Evolutionary conservation across 2,888 invertebrate genomes (phyloP).

Genomic region (Tenodera sinensis): DNA sequence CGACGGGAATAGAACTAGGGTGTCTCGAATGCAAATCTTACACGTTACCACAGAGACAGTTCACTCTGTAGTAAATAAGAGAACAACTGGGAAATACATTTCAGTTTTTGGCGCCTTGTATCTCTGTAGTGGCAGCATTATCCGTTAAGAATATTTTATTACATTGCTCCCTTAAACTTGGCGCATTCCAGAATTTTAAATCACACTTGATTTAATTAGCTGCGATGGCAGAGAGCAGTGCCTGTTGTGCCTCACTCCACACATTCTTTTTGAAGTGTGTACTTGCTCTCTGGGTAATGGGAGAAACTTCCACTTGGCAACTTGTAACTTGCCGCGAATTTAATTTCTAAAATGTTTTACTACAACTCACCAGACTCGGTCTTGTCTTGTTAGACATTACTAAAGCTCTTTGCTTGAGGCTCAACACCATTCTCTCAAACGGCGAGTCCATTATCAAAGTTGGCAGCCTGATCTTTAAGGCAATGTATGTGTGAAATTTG

Average conservation of each 20-base stretch:
- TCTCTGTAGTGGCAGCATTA: not conserved
- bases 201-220: not conserved
- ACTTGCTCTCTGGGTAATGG: not conserved
- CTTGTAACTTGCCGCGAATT: not conserved
- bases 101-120: not conserved
- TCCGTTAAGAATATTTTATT: not conserved
- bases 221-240: not conserved
- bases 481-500: no score
- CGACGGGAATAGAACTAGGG: no score
- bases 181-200: not conserved
- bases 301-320: not conserved
- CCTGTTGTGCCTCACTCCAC: not conserved
- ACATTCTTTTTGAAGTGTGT: not conserved
- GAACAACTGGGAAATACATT: no score
- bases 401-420: not conserved
- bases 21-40: no score
- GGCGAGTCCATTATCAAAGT: no score
- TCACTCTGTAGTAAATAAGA: no score
- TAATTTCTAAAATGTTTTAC: not conserved
- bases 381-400: not conserved
- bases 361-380: not conserved
- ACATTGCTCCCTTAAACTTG: not conserved
- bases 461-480: no score
- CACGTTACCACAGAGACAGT: no score
- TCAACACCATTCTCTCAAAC: no score